These are phyloP conservation scores for Pachliopta kotzebuea DNA, from an alignment of 2,888 invertebrate species.

Conservation along the genomic window DNA sequence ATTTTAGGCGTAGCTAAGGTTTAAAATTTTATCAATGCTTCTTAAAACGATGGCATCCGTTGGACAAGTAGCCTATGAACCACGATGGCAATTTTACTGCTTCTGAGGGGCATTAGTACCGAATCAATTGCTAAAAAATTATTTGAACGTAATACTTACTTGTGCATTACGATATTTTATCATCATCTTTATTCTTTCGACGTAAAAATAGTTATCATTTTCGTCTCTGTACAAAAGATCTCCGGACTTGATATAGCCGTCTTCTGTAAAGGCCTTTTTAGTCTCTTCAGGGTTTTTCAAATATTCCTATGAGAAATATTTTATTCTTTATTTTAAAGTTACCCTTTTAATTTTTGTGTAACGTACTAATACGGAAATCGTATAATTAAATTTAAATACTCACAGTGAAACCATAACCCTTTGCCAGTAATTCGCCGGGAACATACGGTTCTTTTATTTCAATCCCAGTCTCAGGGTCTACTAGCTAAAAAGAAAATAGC, in stretches of 20 bases:
- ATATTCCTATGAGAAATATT: conserved; percentile 41
- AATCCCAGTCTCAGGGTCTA: conserved; percentile 52
- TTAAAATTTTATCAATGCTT: too few species aligned
- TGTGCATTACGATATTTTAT: conserved; percentile 57
- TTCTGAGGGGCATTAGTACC: too few species aligned
- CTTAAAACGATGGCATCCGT: too few species aligned
- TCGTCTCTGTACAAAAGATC: conserved; percentile 60
- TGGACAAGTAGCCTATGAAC: too few species aligned
- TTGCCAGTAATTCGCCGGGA: conserved; percentile 55
- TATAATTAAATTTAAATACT: conserved; percentile 30
- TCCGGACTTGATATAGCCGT: conserved; percentile 63
- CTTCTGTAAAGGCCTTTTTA: conserved; percentile 49
- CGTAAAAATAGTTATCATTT: conserved; percentile 51
- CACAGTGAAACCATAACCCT: conserved; percentile 51
- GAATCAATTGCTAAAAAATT: too few species aligned
- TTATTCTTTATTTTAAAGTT: neutral
- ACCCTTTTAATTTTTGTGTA: too few species aligned
- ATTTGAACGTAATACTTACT: conserved; percentile 41
- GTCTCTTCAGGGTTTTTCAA: conserved; percentile 56
- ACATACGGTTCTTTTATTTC: conserved; percentile 56
- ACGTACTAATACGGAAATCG: too few species aligned
- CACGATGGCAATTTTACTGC: too few species aligned
- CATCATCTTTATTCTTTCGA: conserved; percentile 58
- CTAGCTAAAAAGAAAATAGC: conserved; percentile 48
- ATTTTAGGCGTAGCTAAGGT: too few species aligned